Percentiles rank a stretch among this genome's conserved stretches.
phyloP scores from a whole-genome alignment of 2,113 vertebrate genomes.

The Orthochromis malagaraziensis region DNA sequence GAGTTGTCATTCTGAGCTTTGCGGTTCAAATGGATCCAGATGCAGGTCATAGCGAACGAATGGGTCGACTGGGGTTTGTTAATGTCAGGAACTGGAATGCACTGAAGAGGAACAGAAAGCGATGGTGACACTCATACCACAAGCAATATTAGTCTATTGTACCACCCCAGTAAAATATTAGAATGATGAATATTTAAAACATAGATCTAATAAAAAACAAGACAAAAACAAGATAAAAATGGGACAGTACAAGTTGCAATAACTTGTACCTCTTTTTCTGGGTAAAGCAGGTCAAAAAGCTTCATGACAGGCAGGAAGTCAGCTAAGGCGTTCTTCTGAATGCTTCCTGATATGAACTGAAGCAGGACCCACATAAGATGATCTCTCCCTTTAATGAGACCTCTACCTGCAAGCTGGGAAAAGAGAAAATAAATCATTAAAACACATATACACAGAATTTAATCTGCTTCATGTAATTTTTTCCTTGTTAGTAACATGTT shows the following conservation, averaged over 20 bases:
- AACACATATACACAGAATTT: neutral
- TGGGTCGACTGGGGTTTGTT: constrained; percentile 98
- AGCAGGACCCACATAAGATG: constrained; percentile 99
- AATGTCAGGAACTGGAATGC: constrained; percentile 96
- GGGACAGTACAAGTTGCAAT: neutral
- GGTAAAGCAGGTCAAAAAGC: constrained; percentile 96
- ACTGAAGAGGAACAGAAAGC: constrained; percentile 63
- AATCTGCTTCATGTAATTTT: neutral
- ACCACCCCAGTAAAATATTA: neutral
- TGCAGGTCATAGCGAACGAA: constrained; percentile 98
- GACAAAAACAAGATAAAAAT: neutral
- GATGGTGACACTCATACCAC: neutral
- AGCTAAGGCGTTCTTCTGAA: constrained; percentile 94
- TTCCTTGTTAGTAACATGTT: neutral
- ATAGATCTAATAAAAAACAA: neutral
- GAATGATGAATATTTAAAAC: neutral
- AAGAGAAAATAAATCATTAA: neutral
- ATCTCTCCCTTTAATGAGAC: constrained; percentile 97
- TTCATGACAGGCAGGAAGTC: constrained; percentile 99
- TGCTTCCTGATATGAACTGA: constrained; percentile 98
- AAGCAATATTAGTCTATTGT: neutral
- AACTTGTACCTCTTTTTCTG: constrained; percentile 89
- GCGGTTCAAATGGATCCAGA: constrained; percentile 98
- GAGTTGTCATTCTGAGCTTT: constrained; percentile 97
- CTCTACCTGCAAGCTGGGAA: constrained; percentile 88